Conservation (phyloP, 2,113 vertebrate species). For the Taxidea taxus region DNA sequence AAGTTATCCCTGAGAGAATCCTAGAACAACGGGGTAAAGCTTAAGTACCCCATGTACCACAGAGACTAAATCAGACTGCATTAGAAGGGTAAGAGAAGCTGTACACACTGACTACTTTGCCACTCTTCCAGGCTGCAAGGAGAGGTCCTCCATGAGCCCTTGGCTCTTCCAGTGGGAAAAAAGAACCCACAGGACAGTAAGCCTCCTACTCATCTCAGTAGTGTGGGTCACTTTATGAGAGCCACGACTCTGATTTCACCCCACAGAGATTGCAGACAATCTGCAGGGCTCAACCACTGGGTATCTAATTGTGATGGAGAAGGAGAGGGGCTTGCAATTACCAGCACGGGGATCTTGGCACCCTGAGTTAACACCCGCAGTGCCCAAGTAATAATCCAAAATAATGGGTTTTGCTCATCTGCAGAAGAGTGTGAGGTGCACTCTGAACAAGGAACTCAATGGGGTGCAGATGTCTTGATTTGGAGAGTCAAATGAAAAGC, state of each 20-base stretch:
- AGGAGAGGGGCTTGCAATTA: neutral
- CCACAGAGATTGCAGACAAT: neutral
- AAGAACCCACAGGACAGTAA: neutral
- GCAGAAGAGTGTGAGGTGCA: neutral
- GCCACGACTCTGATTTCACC: neutral
- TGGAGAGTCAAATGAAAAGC: neutral
- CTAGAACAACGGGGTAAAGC: neutral
- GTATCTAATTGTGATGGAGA: neutral
- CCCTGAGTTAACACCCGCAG: neutral
- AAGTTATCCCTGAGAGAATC: neutral
- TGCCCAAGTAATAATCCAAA: neutral
- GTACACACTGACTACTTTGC: neutral
- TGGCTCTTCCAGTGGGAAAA: neutral
- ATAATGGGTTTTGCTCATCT: neutral
- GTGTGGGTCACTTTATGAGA: neutral
- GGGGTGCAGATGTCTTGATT: neutral
- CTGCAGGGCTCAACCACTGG: neutral
- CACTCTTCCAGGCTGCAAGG: neutral
- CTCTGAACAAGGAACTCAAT: neutral
- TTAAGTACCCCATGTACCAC: neutral
- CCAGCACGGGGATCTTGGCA: neutral
- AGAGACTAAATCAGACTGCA: neutral
- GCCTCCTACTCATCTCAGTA: neutral
- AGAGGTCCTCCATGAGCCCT: neutral
- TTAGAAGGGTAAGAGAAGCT: neutral